Base-by-base conservation (phyloP, 2,797 vertebrate species). In the Enteromius trimaculatus region DNA sequence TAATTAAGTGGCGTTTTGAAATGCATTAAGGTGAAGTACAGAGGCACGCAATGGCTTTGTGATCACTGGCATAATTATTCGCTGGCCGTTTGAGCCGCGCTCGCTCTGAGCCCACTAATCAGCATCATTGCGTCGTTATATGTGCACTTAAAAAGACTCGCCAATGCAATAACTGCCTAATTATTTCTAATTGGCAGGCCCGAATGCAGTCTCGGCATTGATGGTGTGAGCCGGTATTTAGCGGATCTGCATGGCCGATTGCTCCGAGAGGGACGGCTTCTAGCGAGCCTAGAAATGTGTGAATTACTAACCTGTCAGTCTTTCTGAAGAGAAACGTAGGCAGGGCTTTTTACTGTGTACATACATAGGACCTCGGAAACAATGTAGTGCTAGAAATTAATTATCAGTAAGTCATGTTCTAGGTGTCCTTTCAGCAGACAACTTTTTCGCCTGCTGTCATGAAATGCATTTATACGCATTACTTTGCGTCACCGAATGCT, bases 1-100 rank as follows among this genome's bases (percentile, higher is more conserved):
- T 99, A 99, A 98, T 98, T 97, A 98, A 99, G 97, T 99, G 96
- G 96, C 97, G 97, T 98, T 99, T 94, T 98, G 96, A 96, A 97
- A 97, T 95, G 95, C 96, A 95, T 96, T 96, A 97, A 98, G 98
- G 98, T 99, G 97, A 99, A 98, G 97, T 97, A 98, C 97, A 98
- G 98, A 97, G 97, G 97, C 96, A 95, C 95, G 95, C 96, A 90
- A 92, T 94, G 92, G 95, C 97, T 99, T 99, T 98, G 97, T 99
- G 97, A 97, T 98, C 96, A 96, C 93, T 94, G 91, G 93, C 94
- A 94, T 98, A 97, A 99, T 99, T 97, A 99, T 97, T 96, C 88
- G 92, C 90, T 92, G 93, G 95, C 95, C 95, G 96, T 98, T 98
- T 97, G 97, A 98, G 96, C 95, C 88, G 88, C 90, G 93, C 96